Conservation (phyloP, 2,113 vertebrate species). For the Brachirus orientalis region DNA sequence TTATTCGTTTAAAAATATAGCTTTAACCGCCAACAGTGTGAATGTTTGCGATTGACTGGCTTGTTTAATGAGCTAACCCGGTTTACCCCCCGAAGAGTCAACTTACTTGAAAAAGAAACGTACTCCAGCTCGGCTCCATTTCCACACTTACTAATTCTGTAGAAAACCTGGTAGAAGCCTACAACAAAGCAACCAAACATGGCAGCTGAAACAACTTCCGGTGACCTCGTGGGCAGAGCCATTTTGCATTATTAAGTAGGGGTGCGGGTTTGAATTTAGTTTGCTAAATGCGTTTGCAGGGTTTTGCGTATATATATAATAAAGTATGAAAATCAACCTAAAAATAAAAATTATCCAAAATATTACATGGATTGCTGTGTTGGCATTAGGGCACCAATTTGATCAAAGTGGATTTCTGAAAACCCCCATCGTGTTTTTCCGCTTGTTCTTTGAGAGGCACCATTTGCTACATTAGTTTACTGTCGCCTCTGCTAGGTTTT, state of each 20-base stretch:
- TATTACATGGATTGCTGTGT: too few relatives aligned
- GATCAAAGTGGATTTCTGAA: too few relatives aligned
- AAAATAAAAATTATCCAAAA: too few relatives aligned
- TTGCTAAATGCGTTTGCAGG: neutral
- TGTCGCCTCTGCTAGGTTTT: too few relatives aligned
- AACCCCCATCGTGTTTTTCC: too few relatives aligned
- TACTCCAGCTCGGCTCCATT: conserved; percentile 93
- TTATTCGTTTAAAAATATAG: conserved; percentile 65
- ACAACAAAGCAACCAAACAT: conserved; percentile 94
- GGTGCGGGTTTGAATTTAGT: conserved; percentile 1
- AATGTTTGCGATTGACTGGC: neutral
- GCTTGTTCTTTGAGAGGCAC: too few relatives aligned
- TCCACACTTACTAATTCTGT: conserved; percentile 85
- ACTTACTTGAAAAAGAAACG: conserved; percentile 92
- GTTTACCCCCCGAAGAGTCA: conserved; percentile 44
- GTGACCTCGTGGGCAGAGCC: conserved; percentile 85
- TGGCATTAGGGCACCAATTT: too few relatives aligned
- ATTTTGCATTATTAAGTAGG: conserved; percentile 58
- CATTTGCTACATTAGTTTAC: too few relatives aligned
- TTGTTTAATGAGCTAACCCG: conserved; percentile 27
- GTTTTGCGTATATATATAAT: neutral
- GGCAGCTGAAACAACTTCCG: conserved; percentile 92
- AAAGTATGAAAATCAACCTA: neutral
- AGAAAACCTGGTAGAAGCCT: conserved; percentile 87
- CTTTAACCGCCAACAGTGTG: conserved; percentile 32